Base-by-base conservation (phyloP, 2,797 vertebrate genomes). In the Anas capensis region DNA sequence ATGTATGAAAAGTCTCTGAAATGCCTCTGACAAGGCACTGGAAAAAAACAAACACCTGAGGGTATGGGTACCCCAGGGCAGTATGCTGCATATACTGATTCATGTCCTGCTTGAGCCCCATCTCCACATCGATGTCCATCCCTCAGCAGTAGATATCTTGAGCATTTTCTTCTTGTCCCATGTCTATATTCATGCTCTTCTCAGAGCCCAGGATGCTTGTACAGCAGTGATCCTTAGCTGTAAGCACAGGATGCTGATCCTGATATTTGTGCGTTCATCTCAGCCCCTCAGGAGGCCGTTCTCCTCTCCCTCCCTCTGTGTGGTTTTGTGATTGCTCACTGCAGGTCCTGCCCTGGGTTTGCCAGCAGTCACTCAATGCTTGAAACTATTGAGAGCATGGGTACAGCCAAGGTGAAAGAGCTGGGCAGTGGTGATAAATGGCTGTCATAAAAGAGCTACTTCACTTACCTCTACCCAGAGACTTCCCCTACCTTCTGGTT, bases 291-390 rank as follows among this genome's bases (percentile, higher is more conserved):
- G 34, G 40, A 21, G 26, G 46, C 23, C 49, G 19, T 29, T 14
- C 11, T 26, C 20, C 38, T 20, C 49, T n/a, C 42, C 42, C n/a
- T 54, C 38, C 33, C 20, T 14, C 6, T 0, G 0, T 40, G 44
- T 10, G 2, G 38, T 53, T 1, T 0, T 0, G 14, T 13, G 31
- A 8, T 81, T 18, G 1, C 36, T 51, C 26, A 1, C 3, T 26
- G 44, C 31, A 29, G 46, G 21, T 60, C 38, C 23, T 72, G 10
- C 3, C 34, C 33, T 24, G 23, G 23, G 48, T 48, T 48, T 48
- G 48, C 18, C 4, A 12, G 24, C 16, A 82, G 17, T 62, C 4
- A 5, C 46, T 51, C 6, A 6, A 13, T 61, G 33, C 48, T 53
- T 38, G 17, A 53, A 88, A 57, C n/a, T 46, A 14, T n/a, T 38